These are phyloP conservation scores for Clarias macrocephalus DNA, from an alignment of 2,113 vertebrate genomes.

Conservation along the genomic window DNA sequence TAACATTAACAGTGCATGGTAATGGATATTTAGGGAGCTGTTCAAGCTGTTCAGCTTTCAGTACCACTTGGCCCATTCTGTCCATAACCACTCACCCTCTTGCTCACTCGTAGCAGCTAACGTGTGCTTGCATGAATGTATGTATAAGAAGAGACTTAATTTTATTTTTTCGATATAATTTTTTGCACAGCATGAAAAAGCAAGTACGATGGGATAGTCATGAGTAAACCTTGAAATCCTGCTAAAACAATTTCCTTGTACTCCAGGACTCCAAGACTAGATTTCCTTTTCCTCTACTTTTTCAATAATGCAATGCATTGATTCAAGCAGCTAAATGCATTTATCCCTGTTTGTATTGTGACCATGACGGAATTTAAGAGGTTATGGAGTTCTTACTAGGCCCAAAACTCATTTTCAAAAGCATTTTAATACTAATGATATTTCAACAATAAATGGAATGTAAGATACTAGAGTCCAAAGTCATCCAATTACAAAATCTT, in stretches of 20 bases:
- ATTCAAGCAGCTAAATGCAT: background rate
- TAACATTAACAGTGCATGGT: slow-evolving; percentile 66
- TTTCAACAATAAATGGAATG: background rate
- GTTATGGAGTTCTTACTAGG: background rate
- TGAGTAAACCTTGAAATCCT: slow-evolving; percentile 1
- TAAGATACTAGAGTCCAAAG: background rate
- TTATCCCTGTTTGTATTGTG: background rate
- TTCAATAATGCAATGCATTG: background rate
- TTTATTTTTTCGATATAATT: background rate
- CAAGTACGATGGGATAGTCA: background rate
- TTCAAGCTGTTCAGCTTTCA: slow-evolving; percentile 53
- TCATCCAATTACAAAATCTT: background rate
- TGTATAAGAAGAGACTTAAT: background rate
- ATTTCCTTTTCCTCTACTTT: background rate
- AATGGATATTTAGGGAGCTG: slow-evolving; percentile 62
- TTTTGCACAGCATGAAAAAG: background rate
- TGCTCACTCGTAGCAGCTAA: background rate
- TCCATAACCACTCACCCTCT: slow-evolving; percentile 31
- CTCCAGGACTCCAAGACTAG: background rate
- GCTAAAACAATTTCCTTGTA: background rate
- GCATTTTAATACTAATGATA: background rate
- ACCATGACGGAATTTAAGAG: background rate
- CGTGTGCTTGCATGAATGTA: slow-evolving; percentile 15
- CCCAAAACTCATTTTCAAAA: background rate
- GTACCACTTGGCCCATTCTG: slow-evolving; percentile 63